Base-by-base conservation (phyloP, 2,888 invertebrate species). In the Calameuta pallipes region DNA sequence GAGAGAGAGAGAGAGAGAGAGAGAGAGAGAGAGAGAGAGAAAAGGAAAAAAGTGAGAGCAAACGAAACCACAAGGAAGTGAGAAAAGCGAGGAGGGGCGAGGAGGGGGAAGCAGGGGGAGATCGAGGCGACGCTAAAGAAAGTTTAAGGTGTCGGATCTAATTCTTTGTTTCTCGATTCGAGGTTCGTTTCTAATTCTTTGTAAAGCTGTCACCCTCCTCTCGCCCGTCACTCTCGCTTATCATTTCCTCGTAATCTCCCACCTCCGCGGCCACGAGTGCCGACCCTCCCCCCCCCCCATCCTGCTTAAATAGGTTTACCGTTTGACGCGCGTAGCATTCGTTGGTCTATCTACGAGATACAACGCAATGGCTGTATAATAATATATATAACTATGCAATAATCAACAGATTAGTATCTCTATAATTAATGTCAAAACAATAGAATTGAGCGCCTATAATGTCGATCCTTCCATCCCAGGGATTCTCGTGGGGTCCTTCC, bases 391-490 rank as follows among this genome's bases (percentile, higher is more conserved):
- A 83, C 82, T 87, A 87, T 84, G 81, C 83, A 87, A 85, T 86
- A 85, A 85, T 87, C 84, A 87, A 87, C 87, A 84, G 81, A 85
- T 85, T 83, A 81, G 69, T 81, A 74, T 73, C 76, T 23, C 9
- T 56, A 76, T 76, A 74, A 78, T 78, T 78, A 77, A 80, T 80
- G 77, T 82, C 37, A 80, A 82, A 83, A 83, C 82, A 85, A 83
- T 80, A 82, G 34, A 85, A 83, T 83, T 81, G 82, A 84, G 83
- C 81, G 76, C 31, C 77, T 80, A 77, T 73, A 81, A 76, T 76
- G 69, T 78, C 76, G 56, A 56, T 23, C 56, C 56, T 23, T 56
- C 23, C 6, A 56, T 9, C 23, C 9, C 56, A 56, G 9, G 9
- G 2, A 23, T 23, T 56, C 56, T 56, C 56, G 56, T 23, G 56